Evolutionary conservation across 2,888 invertebrate genomes (phyloP).

Genomic region (Glyphotaelius pellucidus): DNA sequence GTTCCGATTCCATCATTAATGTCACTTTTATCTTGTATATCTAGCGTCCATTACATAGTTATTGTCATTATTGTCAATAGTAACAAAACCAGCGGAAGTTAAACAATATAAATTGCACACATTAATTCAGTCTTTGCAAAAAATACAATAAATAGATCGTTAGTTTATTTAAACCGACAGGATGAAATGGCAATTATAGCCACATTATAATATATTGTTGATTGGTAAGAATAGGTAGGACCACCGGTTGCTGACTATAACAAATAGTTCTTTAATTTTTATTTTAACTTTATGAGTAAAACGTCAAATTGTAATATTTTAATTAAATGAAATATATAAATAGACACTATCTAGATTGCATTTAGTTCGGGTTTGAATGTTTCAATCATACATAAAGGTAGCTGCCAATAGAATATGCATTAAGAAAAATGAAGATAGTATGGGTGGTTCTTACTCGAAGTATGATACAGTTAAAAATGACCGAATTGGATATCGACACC

Average conservation of each 20-base stretch:
- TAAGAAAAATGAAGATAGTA: no score
- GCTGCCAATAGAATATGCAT: no score
- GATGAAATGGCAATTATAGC: background rate
- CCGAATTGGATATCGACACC: no score
- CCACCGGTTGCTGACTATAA: background rate
- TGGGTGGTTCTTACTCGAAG: no score
- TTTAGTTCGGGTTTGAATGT: no score
- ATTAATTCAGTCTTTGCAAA: background rate
- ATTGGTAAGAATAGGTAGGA: background rate
- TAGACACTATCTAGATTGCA: no score
- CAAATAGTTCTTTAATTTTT: no score
- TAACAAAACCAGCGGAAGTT: background rate
- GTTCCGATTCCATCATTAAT: background rate
- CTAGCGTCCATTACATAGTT: background rate
- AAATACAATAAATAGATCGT: background rate
- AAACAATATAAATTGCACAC: background rate
- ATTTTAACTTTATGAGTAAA: no score
- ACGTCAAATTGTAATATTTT: no score
- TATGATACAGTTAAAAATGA: no score
- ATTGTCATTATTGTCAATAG: background rate
- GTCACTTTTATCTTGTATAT: background rate
- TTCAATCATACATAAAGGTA: no score
- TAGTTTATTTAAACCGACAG: background rate
- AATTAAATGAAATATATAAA: no score
- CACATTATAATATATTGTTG: background rate